Evolutionary conservation across 2,888 invertebrate genomes (phyloP), one percentile per base, ranked within the genome.

Genomic region (Anthophora plumipes): DNA sequence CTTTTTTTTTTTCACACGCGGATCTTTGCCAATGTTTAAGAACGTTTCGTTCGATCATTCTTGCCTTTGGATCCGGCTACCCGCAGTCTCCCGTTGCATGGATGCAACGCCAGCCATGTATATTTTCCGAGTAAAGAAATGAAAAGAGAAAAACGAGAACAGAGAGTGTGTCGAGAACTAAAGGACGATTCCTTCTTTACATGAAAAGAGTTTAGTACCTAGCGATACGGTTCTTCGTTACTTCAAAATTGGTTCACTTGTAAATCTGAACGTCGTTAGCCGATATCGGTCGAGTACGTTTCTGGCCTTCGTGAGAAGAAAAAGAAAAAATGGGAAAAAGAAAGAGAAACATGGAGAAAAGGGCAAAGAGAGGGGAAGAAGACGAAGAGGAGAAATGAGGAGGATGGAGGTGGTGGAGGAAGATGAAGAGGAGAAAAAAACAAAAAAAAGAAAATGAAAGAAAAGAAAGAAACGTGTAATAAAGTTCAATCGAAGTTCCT

Each of bases 401-500:
- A n/a, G n/a, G n/a, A n/a, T n/a, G n/a, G n/a, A n/a, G n/a, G n/a
- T n/a, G n/a, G n/a, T 14, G 11, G 14, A 22, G 9, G 43, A 39
- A 50, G 5, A 20, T n/a, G 52, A 63, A 43, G 11, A 43, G 25
- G 37, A 20, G 20, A 12, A 25, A 50, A 54, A 61, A 52, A 9
- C 9, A 48, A 39, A 63, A 64, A 77, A 77, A 77, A 82, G 59
- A 61, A 69, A 64, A 64, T 71, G 55, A 82, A 66, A 71, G 80
- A 59, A 85, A 80, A 73, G 66, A 81, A 68, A 82, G 82, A 79
- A 85, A 76, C 77, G 77, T 81, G 85, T 89, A 86, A 84, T 82
- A 88, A 89, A 89, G 89, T 91, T 90, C 85, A 89, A 91, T 89
- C 85, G 87, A 90, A 91, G 91, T 91, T 91, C 91, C 91, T 91